Evolutionary conservation across 2,113 vertebrate species (phyloP), one percentile per base, ranked within the genome.

Genomic region (Meleagris gallopavo): DNA sequence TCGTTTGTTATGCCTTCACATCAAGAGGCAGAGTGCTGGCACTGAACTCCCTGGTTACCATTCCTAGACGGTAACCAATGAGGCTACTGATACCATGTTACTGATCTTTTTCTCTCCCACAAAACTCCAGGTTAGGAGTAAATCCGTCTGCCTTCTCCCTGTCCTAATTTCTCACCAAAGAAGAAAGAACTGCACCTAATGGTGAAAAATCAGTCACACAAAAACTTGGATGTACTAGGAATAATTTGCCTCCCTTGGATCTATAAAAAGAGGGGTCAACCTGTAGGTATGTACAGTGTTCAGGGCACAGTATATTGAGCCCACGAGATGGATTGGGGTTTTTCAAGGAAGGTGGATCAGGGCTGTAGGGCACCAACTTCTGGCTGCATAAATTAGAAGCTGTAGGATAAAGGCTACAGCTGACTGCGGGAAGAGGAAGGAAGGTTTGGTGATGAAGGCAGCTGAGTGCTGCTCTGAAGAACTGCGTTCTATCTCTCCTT

Each of bases 1-100:
- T 76, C 25, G 8, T 45, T 34, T 60, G 16, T 81, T 92, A 54
- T 84, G 72, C 21, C 11, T 19, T 80, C 45, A 13, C 21, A 38
- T 55, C 65, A 38, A 2, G 25, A 45, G 62, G 41, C 38, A 78
- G 74, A 93, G 4, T 1, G 1, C 27, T 50, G 60, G 40, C 27
- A 62, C 55, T 21, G 41, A 89, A 89, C 38, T 12, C 41, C 16
- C 41, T 43, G 41, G 41, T 43, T 43, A 43, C 41, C 16, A 15
- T 78, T 86, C 30, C 34, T 34, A 60, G 40, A 41, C 0, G 0
- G 7, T 29, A 81, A 34, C 19, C 50, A 81, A 15, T 2, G 2
- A 40, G 13, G 32, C 24, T 89, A 13, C 3, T n/a, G 21, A 74
- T 24, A 40, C 24, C 10, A 40, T 15, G 32, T 21, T 83, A 32